Evolutionary conservation across 2,888 invertebrate genomes (phyloP).

Genomic region (Isotomurus palustris): DNA sequence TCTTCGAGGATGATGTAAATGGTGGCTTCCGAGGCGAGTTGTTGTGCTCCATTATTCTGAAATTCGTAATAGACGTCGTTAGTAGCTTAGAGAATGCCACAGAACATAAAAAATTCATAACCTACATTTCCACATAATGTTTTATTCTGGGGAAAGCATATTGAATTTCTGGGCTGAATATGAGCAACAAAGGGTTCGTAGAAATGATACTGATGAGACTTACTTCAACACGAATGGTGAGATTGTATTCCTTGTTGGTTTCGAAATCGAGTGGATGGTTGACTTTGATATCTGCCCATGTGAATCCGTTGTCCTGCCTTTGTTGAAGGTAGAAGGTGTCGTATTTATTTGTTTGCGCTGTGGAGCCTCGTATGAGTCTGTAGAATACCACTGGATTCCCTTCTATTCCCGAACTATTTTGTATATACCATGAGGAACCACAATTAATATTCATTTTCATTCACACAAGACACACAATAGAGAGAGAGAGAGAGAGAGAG

Average conservation of each 20-base stretch:
- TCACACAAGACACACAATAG: too few species aligned
- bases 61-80: constrained; percentile 5
- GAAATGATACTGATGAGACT: constrained; percentile 51
- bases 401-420: constrained; percentile 84
- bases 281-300: constrained; percentile 76
- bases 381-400: constrained; percentile 95
- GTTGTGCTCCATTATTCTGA: constrained; percentile 92
- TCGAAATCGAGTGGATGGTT: constrained; percentile 94
- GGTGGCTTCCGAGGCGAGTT: constrained; percentile 88
- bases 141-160: too few species aligned
- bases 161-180: too few species aligned
- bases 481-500: too few species aligned
- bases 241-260: constrained; percentile 89
- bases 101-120: too few species aligned
- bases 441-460: neutral
- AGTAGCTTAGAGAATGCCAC: too few species aligned
- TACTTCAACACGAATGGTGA: constrained; percentile 93
- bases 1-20: constrained; percentile 75
- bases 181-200: neutral
- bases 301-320: constrained; percentile 83
- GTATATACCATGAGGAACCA: neutral
- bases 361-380: constrained; percentile 90
- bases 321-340: constrained; percentile 95
- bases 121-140: too few species aligned
- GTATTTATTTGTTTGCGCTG: constrained; percentile 91